These are phyloP conservation scores for Lonchura striata DNA, from an alignment of 2,113 vertebrate genomes.

Conservation along the genomic window DNA sequence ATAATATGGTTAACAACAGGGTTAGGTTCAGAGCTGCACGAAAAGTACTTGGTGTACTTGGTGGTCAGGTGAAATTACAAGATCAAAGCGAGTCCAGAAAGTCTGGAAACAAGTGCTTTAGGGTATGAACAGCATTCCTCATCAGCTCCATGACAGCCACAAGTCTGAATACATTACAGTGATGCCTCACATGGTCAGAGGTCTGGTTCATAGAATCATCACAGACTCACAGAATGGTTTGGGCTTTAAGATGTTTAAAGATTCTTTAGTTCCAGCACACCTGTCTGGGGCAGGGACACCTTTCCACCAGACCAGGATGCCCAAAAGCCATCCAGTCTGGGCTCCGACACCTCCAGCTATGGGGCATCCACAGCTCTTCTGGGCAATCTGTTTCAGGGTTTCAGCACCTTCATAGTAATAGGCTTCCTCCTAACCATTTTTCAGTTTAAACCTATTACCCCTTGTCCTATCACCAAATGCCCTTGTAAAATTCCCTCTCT, in stretches of 20 bases:
- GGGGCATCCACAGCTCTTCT: background rate
- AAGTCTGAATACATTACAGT: background rate
- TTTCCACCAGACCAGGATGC: background rate
- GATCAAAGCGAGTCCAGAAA: background rate
- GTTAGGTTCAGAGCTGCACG: background rate
- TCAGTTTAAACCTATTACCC: background rate
- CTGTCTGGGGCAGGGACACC: background rate
- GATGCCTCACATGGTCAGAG: background rate
- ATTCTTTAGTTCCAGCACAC: background rate
- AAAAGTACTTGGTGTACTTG: background rate
- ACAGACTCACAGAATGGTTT: background rate
- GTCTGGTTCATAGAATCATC: background rate
- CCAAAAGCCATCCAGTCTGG: background rate
- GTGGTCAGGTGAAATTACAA: background rate
- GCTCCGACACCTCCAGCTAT: background rate
- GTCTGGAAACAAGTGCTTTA: background rate
- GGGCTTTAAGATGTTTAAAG: background rate
- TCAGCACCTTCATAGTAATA: background rate
- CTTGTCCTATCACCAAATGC: too few relatives aligned
- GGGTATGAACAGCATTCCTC: background rate
- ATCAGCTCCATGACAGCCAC: background rate
- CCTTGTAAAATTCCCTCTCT: background rate
- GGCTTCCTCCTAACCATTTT: background rate
- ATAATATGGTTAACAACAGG: background rate
- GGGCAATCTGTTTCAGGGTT: background rate